Evolutionary conservation across 2,113 vertebrate species (phyloP).

Genomic region (Ifrita kowaldi): DNA sequence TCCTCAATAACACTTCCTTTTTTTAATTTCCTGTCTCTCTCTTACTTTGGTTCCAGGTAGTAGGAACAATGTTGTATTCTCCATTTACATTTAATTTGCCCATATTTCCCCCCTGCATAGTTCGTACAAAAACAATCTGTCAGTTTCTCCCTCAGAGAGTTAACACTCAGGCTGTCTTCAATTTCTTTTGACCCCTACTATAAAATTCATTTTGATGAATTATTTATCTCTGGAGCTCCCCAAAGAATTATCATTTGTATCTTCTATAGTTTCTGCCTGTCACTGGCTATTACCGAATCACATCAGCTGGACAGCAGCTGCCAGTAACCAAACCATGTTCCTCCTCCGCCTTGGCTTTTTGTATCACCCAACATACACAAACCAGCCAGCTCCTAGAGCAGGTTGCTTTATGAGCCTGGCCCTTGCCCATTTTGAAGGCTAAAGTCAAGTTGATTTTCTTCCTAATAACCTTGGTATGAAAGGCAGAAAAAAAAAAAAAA

Average conservation of each 20-base stretch:
- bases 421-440: not conserved
- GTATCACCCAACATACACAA: not conserved
- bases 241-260: conserved; percentile 42
- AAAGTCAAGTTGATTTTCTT: not conserved
- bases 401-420: not conserved
- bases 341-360: not conserved
- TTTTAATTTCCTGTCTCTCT: not conserved
- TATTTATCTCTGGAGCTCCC: conserved; percentile 55
- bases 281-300: not conserved
- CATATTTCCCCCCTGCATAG: not conserved
- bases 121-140: conserved; percentile 36
- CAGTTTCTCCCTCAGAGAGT: conserved; percentile 10
- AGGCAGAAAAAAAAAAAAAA: not conserved
- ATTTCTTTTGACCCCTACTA: conserved; percentile 54
- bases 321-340: not conserved
- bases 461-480: not conserved
- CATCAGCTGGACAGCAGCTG: conserved; percentile 47
- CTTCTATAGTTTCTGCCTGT: conserved; percentile 30
- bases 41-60: not conserved
- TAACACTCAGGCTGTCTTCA: conserved; percentile 28
- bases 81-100: conserved; percentile 3
- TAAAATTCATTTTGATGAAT: conserved; percentile 58
- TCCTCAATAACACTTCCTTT: not conserved
- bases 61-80: not conserved
- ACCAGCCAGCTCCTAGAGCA: not conserved